Percentiles rank a stretch among this genome's conserved stretches.
Evolutionary conservation across 2,888 invertebrate species (phyloP).

Genomic region (Drosophila peninsularis): DNA sequence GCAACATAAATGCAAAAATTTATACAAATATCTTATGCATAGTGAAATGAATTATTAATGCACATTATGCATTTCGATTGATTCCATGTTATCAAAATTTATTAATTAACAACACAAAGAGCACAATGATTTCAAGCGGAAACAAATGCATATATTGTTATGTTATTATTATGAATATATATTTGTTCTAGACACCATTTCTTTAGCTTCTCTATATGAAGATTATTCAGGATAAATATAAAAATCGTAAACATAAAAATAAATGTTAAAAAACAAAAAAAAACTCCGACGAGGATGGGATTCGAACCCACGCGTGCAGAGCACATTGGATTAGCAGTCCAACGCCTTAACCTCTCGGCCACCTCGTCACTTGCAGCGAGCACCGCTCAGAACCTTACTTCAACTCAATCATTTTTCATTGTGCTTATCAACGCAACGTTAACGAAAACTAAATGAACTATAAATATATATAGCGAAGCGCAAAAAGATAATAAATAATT

Average conservation of each 20-base stretch:
- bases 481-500: slow-evolving; percentile 15
- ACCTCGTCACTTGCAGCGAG: slow-evolving; percentile 87
- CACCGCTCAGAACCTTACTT: neutral
- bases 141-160: neutral
- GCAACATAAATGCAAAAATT: no score
- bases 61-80: neutral
- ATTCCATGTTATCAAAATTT: neutral
- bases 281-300: slow-evolving; percentile 90
- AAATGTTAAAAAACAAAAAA: neutral
- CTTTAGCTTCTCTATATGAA: no score
- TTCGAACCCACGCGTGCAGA: slow-evolving; percentile 94
- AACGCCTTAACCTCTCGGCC: slow-evolving; percentile 94
- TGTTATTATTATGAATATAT: neutral
- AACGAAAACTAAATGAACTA: neutral
- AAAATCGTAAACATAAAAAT: no score
- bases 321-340: slow-evolving; percentile 94
- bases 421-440: slow-evolving; percentile 30
- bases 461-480: neutral
- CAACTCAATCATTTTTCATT: neutral
- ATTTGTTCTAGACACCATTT: neutral
- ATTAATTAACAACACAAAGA: neutral
- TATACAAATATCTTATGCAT: neutral
- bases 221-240: no score
- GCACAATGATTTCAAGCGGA: neutral
- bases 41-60: neutral